Evolutionary conservation across 1,140 invertebrate genomes (phyloP), one percentile per base, ranked within the genome.

Genomic region (Bursaphelenchus mucronatus): DNA sequence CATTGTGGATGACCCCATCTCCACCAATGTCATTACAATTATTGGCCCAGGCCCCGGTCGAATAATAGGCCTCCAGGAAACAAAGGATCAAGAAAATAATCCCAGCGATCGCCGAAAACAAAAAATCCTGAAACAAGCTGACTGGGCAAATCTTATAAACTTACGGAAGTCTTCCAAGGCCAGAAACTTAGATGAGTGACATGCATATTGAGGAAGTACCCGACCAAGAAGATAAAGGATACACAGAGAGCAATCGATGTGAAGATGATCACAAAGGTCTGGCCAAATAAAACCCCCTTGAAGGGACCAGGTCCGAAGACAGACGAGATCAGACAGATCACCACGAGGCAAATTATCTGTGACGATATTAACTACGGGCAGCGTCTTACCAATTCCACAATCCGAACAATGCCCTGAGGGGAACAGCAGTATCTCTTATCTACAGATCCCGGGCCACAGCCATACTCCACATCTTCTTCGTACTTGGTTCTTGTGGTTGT

Each of bases 21-120:
- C 72, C 72, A 17, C 78, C 78, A 59, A 76, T 80, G 49, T 79
- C 78, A 52, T 80, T 81, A 40, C 78, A 80, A 61, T 80, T 80
- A 61, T 80, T 80, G 4, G 78, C 61, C 78, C 78, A 80, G 19
- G 76, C 74, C 13, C 76, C 77, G 21, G 78, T 80, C 19, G 78
- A 55, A 52, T 80, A 80, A 44, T 81, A 80, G 2, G 71, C 76
- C 55, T 80, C 78, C 13, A 80, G 46, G 49, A 81, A 63, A 10
- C 70, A 51, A 9, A 78, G 53, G 39, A 80, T 61, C 6, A 77
- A 30, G 57, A 78, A 81, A 15, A 77, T 51, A 39, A 79, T 59
- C 9, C 68, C 54, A 10, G 66, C 43, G 17, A 73, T 30, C 5
- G 46, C 46, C 10, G 67, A 71, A 59, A 80, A 77, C 17, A 78